Evolutionary conservation across 2,888 invertebrate genomes (phyloP).

Genomic region (Chaetogeoica ovagalla): DNA sequence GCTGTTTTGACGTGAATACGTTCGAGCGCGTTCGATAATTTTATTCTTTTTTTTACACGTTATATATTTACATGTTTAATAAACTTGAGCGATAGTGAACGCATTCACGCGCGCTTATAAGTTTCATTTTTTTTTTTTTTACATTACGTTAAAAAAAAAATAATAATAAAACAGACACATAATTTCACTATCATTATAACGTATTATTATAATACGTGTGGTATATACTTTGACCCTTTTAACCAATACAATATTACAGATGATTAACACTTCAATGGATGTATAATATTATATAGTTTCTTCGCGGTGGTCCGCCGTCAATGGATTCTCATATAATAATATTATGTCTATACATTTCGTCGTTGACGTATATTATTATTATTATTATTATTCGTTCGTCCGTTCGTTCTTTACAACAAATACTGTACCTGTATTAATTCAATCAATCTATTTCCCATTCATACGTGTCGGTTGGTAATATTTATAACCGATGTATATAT

Average conservation of each 20-base stretch:
- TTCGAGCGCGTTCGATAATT: no score
- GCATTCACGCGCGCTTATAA: no score
- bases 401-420: not conserved
- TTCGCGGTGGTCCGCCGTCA: conserved; percentile 32
- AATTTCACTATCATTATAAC: conserved; percentile 1
- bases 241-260: not conserved
- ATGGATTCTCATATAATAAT: not conserved
- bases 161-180: not conserved
- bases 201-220: no score
- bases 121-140: no score
- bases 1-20: no score
- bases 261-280: conserved; percentile 19
- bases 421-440: not conserved
- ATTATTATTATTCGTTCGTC: conserved; percentile 21
- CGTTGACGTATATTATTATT: conserved; percentile 6
- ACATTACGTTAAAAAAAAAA: no score
- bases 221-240: conserved; percentile 14
- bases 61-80: no score
- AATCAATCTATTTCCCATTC: conserved; percentile 21
- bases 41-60: no score
- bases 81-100: no score
- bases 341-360: not conserved
- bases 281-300: not conserved
- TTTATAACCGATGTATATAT: not conserved
- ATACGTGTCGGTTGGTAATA: no score